Percentiles rank a stretch among this genome's conserved stretches.
Conservation (phyloP, 2,797 vertebrate species). For the Pempheris klunzingeri region DNA sequence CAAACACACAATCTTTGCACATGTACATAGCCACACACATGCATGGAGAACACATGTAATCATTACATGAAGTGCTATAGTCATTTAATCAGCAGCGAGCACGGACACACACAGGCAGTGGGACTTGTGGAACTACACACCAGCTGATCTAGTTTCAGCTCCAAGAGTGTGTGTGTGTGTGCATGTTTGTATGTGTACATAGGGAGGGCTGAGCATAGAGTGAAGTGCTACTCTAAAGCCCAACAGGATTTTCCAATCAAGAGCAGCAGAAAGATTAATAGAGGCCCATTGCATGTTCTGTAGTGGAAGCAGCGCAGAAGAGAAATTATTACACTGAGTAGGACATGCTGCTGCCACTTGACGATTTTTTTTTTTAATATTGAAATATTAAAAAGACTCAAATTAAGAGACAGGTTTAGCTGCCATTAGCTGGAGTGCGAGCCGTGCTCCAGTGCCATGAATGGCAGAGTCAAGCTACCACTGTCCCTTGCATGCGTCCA, state of each 20-base stretch:
- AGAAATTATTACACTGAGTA: conserved; percentile 29
- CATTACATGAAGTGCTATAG: conserved; percentile 33
- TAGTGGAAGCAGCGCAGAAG: conserved; percentile 30
- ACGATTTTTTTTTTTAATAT: conserved; percentile 50
- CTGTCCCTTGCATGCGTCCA: background rate
- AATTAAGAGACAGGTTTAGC: conserved; percentile 63
- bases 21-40: conserved; percentile 15
- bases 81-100: conserved; percentile 53
- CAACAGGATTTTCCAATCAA: conserved; percentile 82
- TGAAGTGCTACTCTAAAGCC: conserved; percentile 73
- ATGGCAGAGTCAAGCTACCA: conserved; percentile 2
- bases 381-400: conserved; percentile 75
- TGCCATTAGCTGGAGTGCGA: conserved; percentile 46
- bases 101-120: conserved; percentile 20
- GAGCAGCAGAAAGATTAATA: conserved; percentile 77
- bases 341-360: conserved; percentile 40
- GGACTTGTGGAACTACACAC: conserved; percentile 44
- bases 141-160: conserved; percentile 63
- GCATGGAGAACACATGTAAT: conserved; percentile 28
- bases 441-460: conserved; percentile 2
- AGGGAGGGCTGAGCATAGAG: conserved; percentile 27
- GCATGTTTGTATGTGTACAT: conserved; percentile 8
- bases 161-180: conserved; percentile 11
- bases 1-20: conserved; percentile 26
- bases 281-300: conserved; percentile 44